Percentiles rank a stretch among this genome's conserved stretches.
Conservation (phyloP, 1,140 invertebrate species). For the Hydropsyche tenuis region DNA sequence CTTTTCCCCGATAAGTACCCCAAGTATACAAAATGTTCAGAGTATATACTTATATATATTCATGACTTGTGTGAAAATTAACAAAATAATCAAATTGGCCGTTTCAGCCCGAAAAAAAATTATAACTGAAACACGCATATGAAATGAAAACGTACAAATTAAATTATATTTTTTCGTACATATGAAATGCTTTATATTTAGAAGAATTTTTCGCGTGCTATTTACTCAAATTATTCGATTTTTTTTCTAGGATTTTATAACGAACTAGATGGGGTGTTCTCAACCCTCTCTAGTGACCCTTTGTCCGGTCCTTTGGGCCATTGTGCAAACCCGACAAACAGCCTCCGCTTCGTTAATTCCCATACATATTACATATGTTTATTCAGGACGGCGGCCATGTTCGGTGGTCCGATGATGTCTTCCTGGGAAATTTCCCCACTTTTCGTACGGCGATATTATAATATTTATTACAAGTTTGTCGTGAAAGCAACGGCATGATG, state of each 20-base stretch:
- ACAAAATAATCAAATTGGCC: too few species aligned
- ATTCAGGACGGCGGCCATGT: slow-evolving; percentile 20
- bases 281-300: background rate
- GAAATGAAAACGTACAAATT: too few species aligned
- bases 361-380: slow-evolving; percentile 41
- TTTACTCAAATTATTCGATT: background rate
- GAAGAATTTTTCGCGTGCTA: too few species aligned
- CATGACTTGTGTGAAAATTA: too few species aligned
- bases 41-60: too few species aligned
- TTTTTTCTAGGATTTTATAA: background rate
- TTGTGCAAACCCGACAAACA: slow-evolving; percentile 40
- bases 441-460: slow-evolving; percentile 13
- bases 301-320: slow-evolving; percentile 15
- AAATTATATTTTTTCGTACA: too few species aligned
- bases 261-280: background rate
- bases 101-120: too few species aligned
- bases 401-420: slow-evolving; percentile 18
- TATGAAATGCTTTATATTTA: too few species aligned
- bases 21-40: too few species aligned
- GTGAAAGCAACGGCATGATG: too few species aligned
- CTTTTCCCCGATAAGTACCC: background rate
- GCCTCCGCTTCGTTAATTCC: slow-evolving; percentile 44
- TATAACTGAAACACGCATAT: too few species aligned
- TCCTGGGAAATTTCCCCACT: slow-evolving; percentile 31
- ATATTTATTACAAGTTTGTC: slow-evolving; percentile 15